Base-by-base conservation (phyloP, 2,113 vertebrate species). In the Cryptomyrus ogoouensis region DNA sequence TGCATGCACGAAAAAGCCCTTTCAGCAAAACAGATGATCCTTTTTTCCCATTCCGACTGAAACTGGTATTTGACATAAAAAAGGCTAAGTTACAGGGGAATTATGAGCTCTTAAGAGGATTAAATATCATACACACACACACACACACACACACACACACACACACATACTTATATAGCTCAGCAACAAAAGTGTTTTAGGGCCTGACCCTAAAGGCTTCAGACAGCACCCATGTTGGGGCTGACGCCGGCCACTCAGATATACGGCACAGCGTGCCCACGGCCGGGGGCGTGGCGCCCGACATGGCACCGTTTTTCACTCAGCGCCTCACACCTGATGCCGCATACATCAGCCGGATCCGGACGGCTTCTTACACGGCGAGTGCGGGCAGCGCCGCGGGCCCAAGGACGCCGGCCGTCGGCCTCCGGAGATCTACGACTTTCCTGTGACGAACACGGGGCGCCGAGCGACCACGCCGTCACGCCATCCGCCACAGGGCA, bases 281-380 rank as follows among this genome's bases (percentile, higher is more conserved):
- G 5, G 49, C 5, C 2, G 13, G 15, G 47, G 12, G 12, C 27
- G n/a, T 17, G 7, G 15, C 12, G 31, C 12, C 10, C 1, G 15
- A 87, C 86, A 31, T 5, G 5, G 7, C 52, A 39, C 27, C 13
- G 49, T 49, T 87, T 87, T 52, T 52, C 47, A 52, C 49, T 50
- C 84, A 87, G 19, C 35, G 39, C 27, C n/a, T 92, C 90, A 89
- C 90, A 91, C 92, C 93, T 92, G 93, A 95, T 94, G 92, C 94
- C 92, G 94, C 93, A 95, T 94, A 92, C 93, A 94, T 94, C 93
- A 93, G 93, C 92, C 52, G 90, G 88, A 88, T 56, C 86, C 88
- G 83, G 31, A 3, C 27, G 62, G 27, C 66, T 90, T 77, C 89
- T 91, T 93, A 90, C 92, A 94, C 94, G 94, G 93, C 92, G 90